Base-by-base conservation (phyloP, 1,140 invertebrate species). In the Stenopsyche tienmushanensis region DNA sequence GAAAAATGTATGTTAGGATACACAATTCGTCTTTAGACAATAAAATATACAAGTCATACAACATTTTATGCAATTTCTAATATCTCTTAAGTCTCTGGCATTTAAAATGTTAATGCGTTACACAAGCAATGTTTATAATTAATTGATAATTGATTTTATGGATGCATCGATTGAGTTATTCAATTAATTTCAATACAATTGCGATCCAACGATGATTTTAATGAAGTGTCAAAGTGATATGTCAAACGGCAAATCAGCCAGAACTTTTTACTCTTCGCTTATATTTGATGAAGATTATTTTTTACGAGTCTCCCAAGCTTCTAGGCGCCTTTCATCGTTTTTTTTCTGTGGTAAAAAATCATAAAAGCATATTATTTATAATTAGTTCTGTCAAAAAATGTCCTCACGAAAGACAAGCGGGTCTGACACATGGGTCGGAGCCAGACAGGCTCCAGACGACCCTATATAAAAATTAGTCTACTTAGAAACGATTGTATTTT, bases 381-480 rank as follows among this genome's bases (percentile, higher is more conserved):
- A 53, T 53, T 53, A 23, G 50, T 29, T 23, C 10, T 53, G 23
- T 53, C 50, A 9, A 25, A 53, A 53, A 53, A 3, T 53, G 50
- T 53, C 50, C 50, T 53, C 29, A n/a, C 21, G 13, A 23, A 25
- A 53, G 50, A 29, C 50, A 10, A 21, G 29, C 50, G n/a, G 25
- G 29, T 25, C n/a, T n/a, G n/a, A 53, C 21, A 29, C 29, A 24
- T 53, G 50, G 25, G 23, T 25, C 50, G 13, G 9, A 53, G 23
- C 21, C 21, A 53, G 50, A 53, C 50, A 29, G 50, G 50, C 25
- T 25, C 50, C 50, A 53, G 50, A 53, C 50, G 23, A 23, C 13
- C 23, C 50, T n/a, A 53, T 25, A 49, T 21, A 49, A 49, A 49
- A 49, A 49, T 49, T 20, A 25, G 50, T 17, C 47, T 3, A 20